phyloP scores from a whole-genome alignment of 2,888 invertebrate genomes.

The Drosophila flavopinicola region DNA sequence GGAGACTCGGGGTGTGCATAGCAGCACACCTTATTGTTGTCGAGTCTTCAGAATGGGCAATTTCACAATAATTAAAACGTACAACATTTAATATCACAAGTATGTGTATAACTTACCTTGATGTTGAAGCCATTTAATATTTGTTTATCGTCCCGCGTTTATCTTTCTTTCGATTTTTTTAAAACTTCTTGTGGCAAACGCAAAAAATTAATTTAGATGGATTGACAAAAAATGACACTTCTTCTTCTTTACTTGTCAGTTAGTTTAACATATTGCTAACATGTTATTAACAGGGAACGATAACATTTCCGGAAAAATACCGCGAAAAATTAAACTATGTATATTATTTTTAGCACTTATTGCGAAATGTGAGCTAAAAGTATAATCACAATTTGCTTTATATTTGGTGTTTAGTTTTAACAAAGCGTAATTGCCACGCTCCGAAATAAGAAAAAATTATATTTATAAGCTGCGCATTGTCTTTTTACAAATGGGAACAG shows the following conservation, averaged over 20 bases:
- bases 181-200: slow-evolving; percentile 21
- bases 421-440: too few species aligned
- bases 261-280: slow-evolving; percentile 5
- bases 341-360: background rate
- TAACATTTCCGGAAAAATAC: background rate
- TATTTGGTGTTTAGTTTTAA: too few species aligned
- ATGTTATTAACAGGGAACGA: background rate
- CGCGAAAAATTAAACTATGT: background rate
- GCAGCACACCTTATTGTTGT: slow-evolving; percentile 92
- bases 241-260: slow-evolving; percentile 26
- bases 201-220: slow-evolving; percentile 32
- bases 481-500: background rate
- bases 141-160: background rate
- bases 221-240: slow-evolving; percentile 6
- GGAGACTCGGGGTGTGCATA: slow-evolving; percentile 97
- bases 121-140: slow-evolving; percentile 66
- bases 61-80: background rate
- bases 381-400: too few species aligned
- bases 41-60: slow-evolving; percentile 63
- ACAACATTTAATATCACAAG: too few species aligned
- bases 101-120: slow-evolving; percentile 52
- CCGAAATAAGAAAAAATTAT: too few species aligned
- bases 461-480: background rate
- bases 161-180: background rate
- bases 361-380: too few species aligned